These are phyloP conservation scores for Tetranychus piercei DNA, from an alignment of 2,888 invertebrate species.

Conservation along the genomic window DNA sequence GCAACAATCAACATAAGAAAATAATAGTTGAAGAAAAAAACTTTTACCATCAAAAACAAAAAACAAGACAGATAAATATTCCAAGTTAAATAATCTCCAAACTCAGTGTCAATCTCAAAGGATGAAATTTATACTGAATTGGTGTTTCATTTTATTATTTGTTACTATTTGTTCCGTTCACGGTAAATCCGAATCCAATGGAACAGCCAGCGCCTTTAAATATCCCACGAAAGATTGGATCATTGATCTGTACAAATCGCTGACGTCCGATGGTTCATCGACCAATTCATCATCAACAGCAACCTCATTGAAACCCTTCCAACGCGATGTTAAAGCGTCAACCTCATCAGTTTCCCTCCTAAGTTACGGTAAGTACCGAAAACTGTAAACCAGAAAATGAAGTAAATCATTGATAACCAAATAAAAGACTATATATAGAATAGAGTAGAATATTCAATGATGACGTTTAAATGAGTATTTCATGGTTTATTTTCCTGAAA, in stretches of 20 bases:
- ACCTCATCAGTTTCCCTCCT: neutral
- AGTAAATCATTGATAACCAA: neutral
- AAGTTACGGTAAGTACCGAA: neutral
- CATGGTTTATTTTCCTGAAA: neutral
- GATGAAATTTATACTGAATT: neutral
- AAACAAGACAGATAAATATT: neutral
- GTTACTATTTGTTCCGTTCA: neutral
- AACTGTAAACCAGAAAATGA: neutral
- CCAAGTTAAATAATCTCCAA: neutral
- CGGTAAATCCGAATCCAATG: neutral
- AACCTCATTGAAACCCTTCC: neutral
- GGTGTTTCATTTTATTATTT: neutral
- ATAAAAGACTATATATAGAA: neutral
- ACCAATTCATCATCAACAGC: neutral
- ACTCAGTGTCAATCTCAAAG: neutral
- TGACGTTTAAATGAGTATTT: neutral
- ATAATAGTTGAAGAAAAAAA: neutral
- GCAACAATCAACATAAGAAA: neutral
- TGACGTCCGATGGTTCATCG: neutral
- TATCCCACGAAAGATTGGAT: neutral
- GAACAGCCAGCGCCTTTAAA: neutral
- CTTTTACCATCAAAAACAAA: neutral
- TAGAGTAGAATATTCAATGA: neutral
- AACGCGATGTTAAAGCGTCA: neutral
- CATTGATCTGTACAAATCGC: neutral